phyloP scores from a whole-genome alignment of 2,888 invertebrate species.

The Campoplex capitator region DNA sequence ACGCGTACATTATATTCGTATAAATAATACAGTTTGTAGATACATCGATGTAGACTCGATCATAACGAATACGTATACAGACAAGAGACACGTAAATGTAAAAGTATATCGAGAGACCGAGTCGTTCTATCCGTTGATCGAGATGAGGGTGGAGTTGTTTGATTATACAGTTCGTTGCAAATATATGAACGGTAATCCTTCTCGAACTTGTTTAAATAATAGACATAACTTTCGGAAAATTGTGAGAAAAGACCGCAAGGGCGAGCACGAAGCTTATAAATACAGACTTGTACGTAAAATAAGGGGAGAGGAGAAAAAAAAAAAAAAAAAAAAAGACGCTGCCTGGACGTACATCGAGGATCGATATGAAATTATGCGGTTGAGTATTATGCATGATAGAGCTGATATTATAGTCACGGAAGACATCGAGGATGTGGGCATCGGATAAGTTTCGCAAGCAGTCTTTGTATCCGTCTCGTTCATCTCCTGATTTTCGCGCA shows the following conservation, averaged over 20 bases:
- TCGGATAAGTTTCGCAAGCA: conserved; percentile 48
- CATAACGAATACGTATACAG: not conserved
- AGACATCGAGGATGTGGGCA: conserved; percentile 36
- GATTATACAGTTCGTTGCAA: conserved; percentile 51
- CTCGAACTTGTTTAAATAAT: conserved; percentile 61
- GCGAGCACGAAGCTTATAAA: conserved; percentile 20
- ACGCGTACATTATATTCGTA: conserved; percentile 51
- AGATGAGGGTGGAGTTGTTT: conserved; percentile 22
- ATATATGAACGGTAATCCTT: conserved; percentile 49
- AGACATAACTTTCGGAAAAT: conserved; percentile 59
- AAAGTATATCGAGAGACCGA: not conserved
- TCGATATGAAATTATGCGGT: conserved; percentile 61
- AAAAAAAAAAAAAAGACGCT: not conserved
- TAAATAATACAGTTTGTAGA: conserved; percentile 49
- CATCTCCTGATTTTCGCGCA: conserved; percentile 39
- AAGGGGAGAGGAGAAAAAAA: conserved; percentile 3
- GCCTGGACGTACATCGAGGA: conserved; percentile 16
- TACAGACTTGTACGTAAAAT: conserved; percentile 12
- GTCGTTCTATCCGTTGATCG: conserved; percentile 53
- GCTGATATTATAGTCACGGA: conserved; percentile 61
- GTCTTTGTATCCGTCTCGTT: conserved; percentile 36
- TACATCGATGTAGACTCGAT: conserved; percentile 11
- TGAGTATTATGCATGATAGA: conserved; percentile 34
- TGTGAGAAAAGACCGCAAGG: conserved; percentile 46
- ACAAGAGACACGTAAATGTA: not conserved